These are phyloP conservation scores for Nomada ruficornis DNA, from an alignment of 2,888 invertebrate species.

Conservation along the genomic window DNA sequence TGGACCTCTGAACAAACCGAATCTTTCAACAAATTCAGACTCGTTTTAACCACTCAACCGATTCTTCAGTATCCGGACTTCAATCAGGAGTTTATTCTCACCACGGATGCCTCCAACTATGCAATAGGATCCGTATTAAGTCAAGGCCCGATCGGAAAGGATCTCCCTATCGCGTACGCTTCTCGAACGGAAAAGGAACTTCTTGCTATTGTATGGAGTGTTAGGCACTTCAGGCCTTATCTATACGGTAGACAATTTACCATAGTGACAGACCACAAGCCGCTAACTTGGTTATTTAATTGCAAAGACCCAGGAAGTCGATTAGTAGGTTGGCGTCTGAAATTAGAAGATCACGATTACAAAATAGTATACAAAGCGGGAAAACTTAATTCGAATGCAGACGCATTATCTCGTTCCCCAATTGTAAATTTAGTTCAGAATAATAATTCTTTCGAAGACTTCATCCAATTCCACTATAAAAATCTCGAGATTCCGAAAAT, in stretches of 20 bases:
- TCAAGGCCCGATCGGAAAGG: neutral
- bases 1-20: conserved; percentile 7
- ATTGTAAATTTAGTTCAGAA: conserved; percentile 19
- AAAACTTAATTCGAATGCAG: conserved; percentile 18
- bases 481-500: conserved; percentile 31
- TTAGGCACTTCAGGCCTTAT: no score
- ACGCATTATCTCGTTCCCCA: conserved; percentile 8
- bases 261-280: conserved; percentile 36
- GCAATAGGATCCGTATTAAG: conserved; percentile 15
- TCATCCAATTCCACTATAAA: conserved; percentile 26
- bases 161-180: conserved; percentile 21
- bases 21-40: conserved; percentile 22
- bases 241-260: conserved; percentile 25
- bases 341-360: conserved; percentile 32
- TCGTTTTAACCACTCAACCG: conserved; percentile 9
- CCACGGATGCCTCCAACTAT: conserved; percentile 25
- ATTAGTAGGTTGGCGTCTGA: conserved; percentile 43
- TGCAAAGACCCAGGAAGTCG: conserved; percentile 39
- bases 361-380: conserved; percentile 17
- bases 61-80: no score
- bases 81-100: no score
- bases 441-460: neutral
- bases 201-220: conserved; percentile 31
- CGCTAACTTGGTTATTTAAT: conserved; percentile 33
- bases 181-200: conserved; percentile 34